These are phyloP conservation scores for Ursus arctos DNA, from an alignment of 2,113 vertebrate genomes.

Conservation along the genomic window DNA sequence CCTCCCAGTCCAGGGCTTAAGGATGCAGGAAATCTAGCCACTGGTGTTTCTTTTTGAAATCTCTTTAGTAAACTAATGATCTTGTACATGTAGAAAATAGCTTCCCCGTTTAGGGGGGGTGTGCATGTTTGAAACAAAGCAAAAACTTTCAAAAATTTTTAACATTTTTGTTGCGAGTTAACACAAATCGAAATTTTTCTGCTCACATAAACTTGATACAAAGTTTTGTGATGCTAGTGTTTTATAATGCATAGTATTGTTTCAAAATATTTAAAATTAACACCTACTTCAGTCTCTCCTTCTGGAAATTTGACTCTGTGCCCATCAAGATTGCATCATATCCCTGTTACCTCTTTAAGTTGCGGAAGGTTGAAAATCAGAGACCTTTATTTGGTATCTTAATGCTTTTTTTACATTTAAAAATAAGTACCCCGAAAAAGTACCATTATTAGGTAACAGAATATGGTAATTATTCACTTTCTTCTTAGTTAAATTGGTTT, in stretches of 20 bases:
- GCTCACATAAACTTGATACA: neutral
- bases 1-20: slow-evolving; percentile 78
- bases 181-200: neutral
- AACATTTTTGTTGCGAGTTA: neutral
- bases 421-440: neutral
- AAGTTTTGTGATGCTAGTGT: neutral
- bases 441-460: neutral
- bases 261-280: slow-evolving; percentile 27
- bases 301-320: neutral
- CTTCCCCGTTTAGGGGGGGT: neutral
- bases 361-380: neutral
- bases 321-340: neutral
- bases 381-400: neutral
- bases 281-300: neutral
- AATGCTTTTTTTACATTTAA: neutral
- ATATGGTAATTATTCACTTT: neutral
- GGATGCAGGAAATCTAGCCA: slow-evolving; percentile 82
- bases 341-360: neutral
- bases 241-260: neutral
- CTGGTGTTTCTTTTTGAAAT: slow-evolving; percentile 80
- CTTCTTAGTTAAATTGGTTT: neutral
- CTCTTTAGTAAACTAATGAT: slow-evolving; percentile 81
- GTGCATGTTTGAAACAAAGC: slow-evolving; percentile 44
- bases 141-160: neutral
- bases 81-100: slow-evolving; percentile 78